A percentile compares a stretch with the other conserved stretches of the same genome.
Evolutionary conservation across 2,113 vertebrate species (phyloP).

Genomic region (Oncorhynchus gorbuscha): DNA sequence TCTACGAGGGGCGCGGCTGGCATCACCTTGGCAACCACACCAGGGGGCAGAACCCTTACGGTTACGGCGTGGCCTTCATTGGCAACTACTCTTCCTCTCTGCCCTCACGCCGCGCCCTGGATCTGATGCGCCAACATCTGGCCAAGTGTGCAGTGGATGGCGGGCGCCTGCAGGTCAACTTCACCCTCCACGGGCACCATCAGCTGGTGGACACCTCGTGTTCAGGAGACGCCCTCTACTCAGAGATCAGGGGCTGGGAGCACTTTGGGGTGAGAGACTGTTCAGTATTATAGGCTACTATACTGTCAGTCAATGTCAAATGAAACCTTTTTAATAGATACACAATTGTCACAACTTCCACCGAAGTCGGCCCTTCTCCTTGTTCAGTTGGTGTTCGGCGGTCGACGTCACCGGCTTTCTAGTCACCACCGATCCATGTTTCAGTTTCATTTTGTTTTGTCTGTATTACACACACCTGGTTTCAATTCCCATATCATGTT

Average conservation of each 20-base stretch:
- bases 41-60: constrained; percentile 75
- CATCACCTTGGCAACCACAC: constrained; percentile 82
- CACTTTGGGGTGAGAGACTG: constrained; percentile 58
- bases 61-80: constrained; percentile 83
- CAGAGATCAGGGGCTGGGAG: constrained; percentile 78
- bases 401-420: too few species aligned
- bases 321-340: not conserved
- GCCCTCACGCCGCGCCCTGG: constrained; percentile 60
- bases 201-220: constrained; percentile 79
- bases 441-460: too few species aligned
- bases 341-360: too few species aligned
- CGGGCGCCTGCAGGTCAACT: constrained; percentile 66
- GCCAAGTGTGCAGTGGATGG: constrained; percentile 70
- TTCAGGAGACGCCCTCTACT: constrained; percentile 80
- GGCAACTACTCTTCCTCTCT: constrained; percentile 79
- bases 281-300: too few species aligned
- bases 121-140: constrained; percentile 71
- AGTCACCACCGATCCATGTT: too few species aligned
- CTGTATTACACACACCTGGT: too few species aligned
- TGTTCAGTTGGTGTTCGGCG: too few species aligned
- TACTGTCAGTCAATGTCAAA: too few species aligned
- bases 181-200: constrained; percentile 80
- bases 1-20: constrained; percentile 92
- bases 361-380: too few species aligned
- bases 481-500: too few species aligned